Evolutionary conservation across 1,140 invertebrate species (phyloP), one percentile per base, ranked within the genome.

Genomic region (Cylas formicarius): DNA sequence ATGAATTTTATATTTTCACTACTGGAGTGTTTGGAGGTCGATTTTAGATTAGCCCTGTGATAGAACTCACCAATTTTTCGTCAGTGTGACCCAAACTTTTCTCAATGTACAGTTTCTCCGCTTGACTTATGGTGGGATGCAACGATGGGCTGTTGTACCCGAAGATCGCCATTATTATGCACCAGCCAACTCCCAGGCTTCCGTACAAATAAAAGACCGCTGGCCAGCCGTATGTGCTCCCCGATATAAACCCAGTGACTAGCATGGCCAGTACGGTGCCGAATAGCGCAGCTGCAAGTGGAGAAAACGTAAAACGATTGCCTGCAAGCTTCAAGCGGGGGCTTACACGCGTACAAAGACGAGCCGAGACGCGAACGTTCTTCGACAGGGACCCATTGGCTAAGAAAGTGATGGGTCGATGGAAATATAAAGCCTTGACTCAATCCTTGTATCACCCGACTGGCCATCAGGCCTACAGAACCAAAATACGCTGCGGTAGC

Each of bases 351-450:
- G 49, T 82, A 84, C 46, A 83, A 83, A 1, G 80, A 74, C 13
- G 73, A 74, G 1, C 82, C 55, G 29, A 76, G 58, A 0, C 72
- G 62, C 10, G 76, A 76, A 21, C 77, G 62, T 59, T 82, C 78
- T 7, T 67, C 58, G 0, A 62, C 19, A 14, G 78, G 78, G 11
- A 54, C 74, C 90, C 90, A 94, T 55, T 82, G 81, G 0, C 85
- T 80, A 48, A 91, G 65, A 2, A 91, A 67, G 0, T 79, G 80
- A 52, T 91, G 86, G 2, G 86, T 71, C 31, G 77, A 75, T 0
- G 90, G 89, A 56, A 85, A 83, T 3, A 85, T 16, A 71, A 86
- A 75, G 5, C 88, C 89, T 68, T 91, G 80, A 18, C 71, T 74
- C 0, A 92, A 58, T 0, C 90, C 90, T 65, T 86, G 80, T 0